Percentiles rank a stretch among this genome's conserved stretches.
Evolutionary conservation across 2,113 vertebrate species (phyloP).

Genomic region (Orthonyx spaldingii): DNA sequence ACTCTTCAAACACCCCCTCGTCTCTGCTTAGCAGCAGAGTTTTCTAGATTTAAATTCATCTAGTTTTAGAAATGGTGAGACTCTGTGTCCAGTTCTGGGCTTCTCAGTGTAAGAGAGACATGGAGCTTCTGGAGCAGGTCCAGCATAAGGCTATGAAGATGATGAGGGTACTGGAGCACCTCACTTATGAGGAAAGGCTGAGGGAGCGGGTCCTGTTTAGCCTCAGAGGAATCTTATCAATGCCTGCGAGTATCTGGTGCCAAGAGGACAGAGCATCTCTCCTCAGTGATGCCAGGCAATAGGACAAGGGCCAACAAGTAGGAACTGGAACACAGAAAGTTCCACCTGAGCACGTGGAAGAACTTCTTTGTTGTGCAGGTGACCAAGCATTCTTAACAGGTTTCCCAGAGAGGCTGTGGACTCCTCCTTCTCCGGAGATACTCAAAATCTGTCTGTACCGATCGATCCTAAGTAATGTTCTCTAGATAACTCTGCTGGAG

Average conservation of each 20-base stretch:
- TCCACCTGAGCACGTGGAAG: neutral
- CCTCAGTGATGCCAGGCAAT: too few relatives aligned
- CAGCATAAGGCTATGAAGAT: neutral
- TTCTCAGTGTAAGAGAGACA: neutral
- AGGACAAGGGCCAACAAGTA: neutral
- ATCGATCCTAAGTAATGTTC: neutral
- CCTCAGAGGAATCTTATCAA: neutral
- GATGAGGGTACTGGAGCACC: neutral
- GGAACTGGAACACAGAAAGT: fast-evolving
- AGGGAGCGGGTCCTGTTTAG: neutral
- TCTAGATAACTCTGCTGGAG: neutral
- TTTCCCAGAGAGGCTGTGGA: neutral
- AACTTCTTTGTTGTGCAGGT: neutral
- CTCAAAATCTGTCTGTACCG: neutral
- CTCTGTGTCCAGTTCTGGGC: neutral
- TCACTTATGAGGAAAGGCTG: neutral
- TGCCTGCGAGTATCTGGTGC: neutral
- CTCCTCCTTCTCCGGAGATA: fast-evolving
- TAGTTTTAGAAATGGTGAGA: neutral
- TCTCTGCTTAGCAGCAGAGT: too few relatives aligned
- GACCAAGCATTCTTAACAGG: neutral
- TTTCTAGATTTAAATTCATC: neutral
- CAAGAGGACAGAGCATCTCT: neutral
- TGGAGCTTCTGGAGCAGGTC: neutral
- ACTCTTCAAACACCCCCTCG: neutral